Percentiles rank a stretch among this genome's conserved stretches.
phyloP scores from a whole-genome alignment of 2,797 vertebrate species.

The Urocyon cinereoargenteus region DNA sequence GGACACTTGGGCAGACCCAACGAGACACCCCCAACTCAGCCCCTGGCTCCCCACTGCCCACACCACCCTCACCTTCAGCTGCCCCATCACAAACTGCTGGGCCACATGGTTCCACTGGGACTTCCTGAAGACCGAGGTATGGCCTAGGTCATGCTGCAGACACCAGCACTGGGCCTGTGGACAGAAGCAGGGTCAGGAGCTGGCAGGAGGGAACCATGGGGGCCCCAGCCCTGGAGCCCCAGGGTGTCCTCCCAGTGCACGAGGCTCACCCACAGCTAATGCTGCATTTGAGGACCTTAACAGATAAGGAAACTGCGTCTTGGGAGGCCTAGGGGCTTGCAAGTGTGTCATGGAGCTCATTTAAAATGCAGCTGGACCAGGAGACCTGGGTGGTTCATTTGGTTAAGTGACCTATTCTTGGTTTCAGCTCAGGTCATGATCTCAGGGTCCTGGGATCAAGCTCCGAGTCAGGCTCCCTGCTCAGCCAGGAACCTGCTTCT shows the following conservation, averaged over 20 bases:
- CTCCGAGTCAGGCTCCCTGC: no score
- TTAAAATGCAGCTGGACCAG: background rate
- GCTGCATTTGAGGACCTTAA: background rate
- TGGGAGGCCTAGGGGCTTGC: background rate
- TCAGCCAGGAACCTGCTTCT: no score
- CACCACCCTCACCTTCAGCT: conserved; percentile 76
- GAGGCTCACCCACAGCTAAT: background rate
- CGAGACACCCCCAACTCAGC: accelerated
- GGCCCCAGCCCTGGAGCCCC: background rate
- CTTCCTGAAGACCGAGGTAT: conserved; percentile 74
- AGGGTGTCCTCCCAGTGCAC: background rate
- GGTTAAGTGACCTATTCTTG: no score
- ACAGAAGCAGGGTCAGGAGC: background rate
- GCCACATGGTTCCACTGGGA: conserved; percentile 78
- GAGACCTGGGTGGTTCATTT: no score
- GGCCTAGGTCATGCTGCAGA: conserved; percentile 83
- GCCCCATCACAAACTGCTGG: conserved; percentile 84
- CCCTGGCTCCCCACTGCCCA: accelerated
- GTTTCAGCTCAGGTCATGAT: no score
- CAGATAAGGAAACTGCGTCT: background rate
- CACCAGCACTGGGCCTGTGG: conserved; percentile 80
- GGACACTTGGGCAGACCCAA: background rate
- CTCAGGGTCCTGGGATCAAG: no score
- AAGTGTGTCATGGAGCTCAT: no score
- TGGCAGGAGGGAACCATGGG: background rate